Evolutionary conservation across 2,113 vertebrate species (phyloP), one percentile per base, ranked within the genome.

Genomic region (Otis tarda): DNA sequence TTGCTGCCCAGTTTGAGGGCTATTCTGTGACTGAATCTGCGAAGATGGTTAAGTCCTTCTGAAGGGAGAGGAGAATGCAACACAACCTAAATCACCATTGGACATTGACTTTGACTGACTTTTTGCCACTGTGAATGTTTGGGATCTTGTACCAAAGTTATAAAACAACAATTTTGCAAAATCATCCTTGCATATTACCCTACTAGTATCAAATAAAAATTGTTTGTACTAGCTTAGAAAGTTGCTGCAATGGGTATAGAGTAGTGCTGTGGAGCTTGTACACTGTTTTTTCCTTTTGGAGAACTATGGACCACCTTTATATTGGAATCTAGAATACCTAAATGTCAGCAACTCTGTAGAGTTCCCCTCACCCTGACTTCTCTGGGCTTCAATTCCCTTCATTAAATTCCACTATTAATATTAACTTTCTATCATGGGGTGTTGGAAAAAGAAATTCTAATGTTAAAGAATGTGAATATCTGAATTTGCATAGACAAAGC

Each of bases 271-370:
- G 75, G 12, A 41, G 4, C 12, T n/a, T 12, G 15, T 28, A 30
- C 22, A 4, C 4, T 23, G 6, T 31, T 64, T 47, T 75, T 39
- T 56, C 33, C 6, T 49, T 56, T 47, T 39, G 25, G 20, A 60
- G 53, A 59, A 4, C 1, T 0, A 4, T 22, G 23, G 12, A 10
- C 2, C 15, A 2, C 11, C 7, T 53, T 56, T 55, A 10, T 10
- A 19, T 21, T 7, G 24, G 19, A 53, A 24, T 24, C 19, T 7
- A 16, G 47, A 79, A 33, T 8, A 35, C 20, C 24, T 27, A 49
- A 93, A 24, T 31, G 33, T 8, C 39, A 73, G 18, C 68, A 77
- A 0, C 6, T 85, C 5, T 11, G 2, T 23, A 5, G 41, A 83
- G 16, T 69, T 61, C 14, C 5, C 4, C 12, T 74, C 19, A 49